A percentile compares a stretch with the other conserved stretches of the same genome.
These are phyloP conservation scores for Aeoliscus strigatus DNA, from an alignment of 2,797 vertebrate genomes.

Conservation along the genomic window DNA sequence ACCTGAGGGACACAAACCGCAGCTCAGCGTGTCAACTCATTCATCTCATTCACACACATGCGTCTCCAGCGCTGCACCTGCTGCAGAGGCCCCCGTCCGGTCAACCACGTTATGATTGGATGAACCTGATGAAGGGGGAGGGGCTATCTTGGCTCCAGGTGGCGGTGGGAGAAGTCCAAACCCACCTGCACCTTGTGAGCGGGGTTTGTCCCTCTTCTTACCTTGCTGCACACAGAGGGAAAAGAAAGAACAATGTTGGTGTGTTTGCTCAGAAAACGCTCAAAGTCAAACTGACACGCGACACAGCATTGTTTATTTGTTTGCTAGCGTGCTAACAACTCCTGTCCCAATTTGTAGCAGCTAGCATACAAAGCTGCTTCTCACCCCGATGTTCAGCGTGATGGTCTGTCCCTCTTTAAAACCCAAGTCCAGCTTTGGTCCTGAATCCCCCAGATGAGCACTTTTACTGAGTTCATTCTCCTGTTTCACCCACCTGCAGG, in stretches of 20 bases:
- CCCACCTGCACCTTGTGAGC: slow-evolving; percentile 73
- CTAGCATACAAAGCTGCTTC: not conserved
- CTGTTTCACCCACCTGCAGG: slow-evolving; percentile 90
- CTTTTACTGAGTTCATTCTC: slow-evolving; percentile 89
- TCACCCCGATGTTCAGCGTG: slow-evolving; percentile 91
- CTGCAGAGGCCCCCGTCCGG: slow-evolving; percentile 38
- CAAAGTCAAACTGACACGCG: no score
- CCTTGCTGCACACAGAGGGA: slow-evolving; percentile 72
- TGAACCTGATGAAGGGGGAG: slow-evolving; percentile 56
- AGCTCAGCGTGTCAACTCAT: slow-evolving; percentile 5
- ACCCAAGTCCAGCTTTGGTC: slow-evolving; percentile 89
- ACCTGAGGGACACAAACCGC: slow-evolving; percentile 39
- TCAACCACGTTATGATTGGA: slow-evolving; percentile 67
- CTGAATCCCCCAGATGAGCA: slow-evolving; percentile 80
- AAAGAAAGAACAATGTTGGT: no score
- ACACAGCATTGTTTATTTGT: no score
- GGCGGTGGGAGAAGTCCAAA: slow-evolving; percentile 87
- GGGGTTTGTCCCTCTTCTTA: slow-evolving; percentile 84
- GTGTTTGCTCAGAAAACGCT: no score
- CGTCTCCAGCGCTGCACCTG: slow-evolving; percentile 34
- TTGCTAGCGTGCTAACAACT: no score
- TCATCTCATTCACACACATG: no score
- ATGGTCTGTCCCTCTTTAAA: slow-evolving; percentile 97
- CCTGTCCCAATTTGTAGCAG: no score
- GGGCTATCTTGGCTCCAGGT: slow-evolving; percentile 82